Evolutionary conservation across 2,888 invertebrate genomes (phyloP).

Genomic region (Dione vanillae): DNA sequence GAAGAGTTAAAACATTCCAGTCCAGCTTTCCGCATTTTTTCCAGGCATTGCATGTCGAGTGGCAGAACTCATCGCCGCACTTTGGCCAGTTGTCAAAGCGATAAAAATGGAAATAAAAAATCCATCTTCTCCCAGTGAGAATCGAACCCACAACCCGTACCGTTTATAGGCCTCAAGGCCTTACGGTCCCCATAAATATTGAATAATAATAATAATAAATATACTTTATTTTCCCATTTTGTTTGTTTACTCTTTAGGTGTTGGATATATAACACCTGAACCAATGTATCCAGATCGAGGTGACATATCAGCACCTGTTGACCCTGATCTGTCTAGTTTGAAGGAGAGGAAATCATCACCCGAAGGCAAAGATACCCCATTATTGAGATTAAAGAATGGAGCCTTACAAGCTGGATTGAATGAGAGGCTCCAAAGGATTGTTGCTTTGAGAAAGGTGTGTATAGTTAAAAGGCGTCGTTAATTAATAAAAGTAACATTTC

Average conservation of each 20-base stretch:
- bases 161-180: too few relatives aligned
- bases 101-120: too few relatives aligned
- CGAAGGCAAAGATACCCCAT: slow-evolving; percentile 67
- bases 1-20: too few relatives aligned
- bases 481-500: too few relatives aligned
- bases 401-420: slow-evolving; percentile 87
- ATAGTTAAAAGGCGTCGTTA: too few relatives aligned
- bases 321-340: slow-evolving; percentile 62
- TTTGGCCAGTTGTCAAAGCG: too few relatives aligned
- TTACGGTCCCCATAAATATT: too few relatives aligned
- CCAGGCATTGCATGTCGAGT: too few relatives aligned
- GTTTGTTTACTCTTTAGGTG: slow-evolving; percentile 56
- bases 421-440: slow-evolving; percentile 83
- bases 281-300: slow-evolving; percentile 85
- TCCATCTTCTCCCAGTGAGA: too few relatives aligned
- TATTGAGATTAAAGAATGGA: slow-evolving; percentile 87
- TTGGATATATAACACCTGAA: slow-evolving; percentile 86
- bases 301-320: slow-evolving; percentile 72
- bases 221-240: neutral
- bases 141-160: too few relatives aligned
- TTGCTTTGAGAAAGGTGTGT: slow-evolving; percentile 79
- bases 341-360: slow-evolving; percentile 58
- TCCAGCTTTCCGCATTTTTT: too few relatives aligned
- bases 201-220: neutral
- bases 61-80: too few relatives aligned